Percentiles rank a stretch among this genome's conserved stretches.
Evolutionary conservation across 2,113 vertebrate genomes (phyloP).

Genomic region (Catharus bicknelli): DNA sequence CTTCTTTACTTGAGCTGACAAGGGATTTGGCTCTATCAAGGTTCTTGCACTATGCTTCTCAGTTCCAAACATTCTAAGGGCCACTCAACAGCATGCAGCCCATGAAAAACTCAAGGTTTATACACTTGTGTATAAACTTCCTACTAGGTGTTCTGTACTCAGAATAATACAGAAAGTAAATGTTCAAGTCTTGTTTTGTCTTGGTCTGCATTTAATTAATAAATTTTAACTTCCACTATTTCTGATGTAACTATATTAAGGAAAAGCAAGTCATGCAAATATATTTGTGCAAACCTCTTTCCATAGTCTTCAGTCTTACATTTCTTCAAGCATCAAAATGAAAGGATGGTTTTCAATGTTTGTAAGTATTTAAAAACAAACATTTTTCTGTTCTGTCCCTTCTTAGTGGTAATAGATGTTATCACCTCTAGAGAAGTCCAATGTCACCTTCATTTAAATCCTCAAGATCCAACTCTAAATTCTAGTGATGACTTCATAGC

Average conservation of each 20-base stretch:
- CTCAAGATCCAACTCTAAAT: constrained; percentile 20
- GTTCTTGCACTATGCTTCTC: background rate
- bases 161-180: background rate
- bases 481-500: constrained; percentile 71
- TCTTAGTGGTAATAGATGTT: constrained; percentile 78
- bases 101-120: background rate
- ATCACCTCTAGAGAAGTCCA: constrained; percentile 65
- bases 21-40: background rate
- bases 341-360: background rate
- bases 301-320: background rate
- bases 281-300: background rate
- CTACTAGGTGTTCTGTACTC: background rate
- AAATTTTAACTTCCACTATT: background rate
- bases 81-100: background rate
- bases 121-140: background rate
- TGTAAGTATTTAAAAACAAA: background rate
- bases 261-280: background rate
- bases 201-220: background rate
- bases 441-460: constrained; percentile 72
- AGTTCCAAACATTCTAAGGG: background rate
- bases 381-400: background rate
- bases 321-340: background rate
- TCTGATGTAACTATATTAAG: background rate
- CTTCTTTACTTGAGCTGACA: background rate
- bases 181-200: background rate